Base-by-base conservation (phyloP, 2,888 invertebrate species). In the Pandemis corylana region DNA sequence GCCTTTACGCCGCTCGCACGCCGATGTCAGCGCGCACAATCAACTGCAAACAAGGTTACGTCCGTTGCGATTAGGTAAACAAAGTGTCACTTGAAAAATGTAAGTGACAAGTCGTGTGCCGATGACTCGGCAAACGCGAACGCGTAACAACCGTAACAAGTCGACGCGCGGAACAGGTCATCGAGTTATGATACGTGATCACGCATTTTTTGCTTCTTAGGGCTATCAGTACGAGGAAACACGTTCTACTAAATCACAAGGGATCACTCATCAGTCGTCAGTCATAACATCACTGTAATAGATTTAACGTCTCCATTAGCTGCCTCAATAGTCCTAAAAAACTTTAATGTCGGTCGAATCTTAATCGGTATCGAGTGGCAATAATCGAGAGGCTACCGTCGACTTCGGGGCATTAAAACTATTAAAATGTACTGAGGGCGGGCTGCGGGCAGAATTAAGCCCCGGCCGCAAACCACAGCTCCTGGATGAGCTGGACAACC, bases 391-490 rank as follows among this genome's bases (percentile, higher is more conserved):
- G 84, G 83, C 84, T 80, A 82, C 81, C 81, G 82, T 83, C 82
- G 83, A 82, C 82, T 85, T 86, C 86, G 83, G 83, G 81, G 84
- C 88, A 91, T 91, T 91, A 91, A 89, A 91, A 90, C 91, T 90
- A 92, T 93, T 92, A 92, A 93, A 90, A 87, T 85, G 86, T 87
- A 88, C 87, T 87, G 81, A 84, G 84, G 89, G 89, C 86, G 88
- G 85, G 84, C 82, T 81, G 88, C 84, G 90, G 90, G 87, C 79
- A 80, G 87, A 87, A 89, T 88, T 89, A 87, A 89, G 87, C 87
- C 83, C 82, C 81, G 81, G 89, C 93, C 93, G 83, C 93, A 93
- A 91, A 93, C 94, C 93, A 89, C 93, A 93, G 92, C 91, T 93
- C 84, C 91, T 91, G 91, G 89, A 86, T 81, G 83, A 85, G 83